Evolutionary conservation across 2,888 invertebrate species (phyloP).

Genomic region (Drosophila infuscata): DNA sequence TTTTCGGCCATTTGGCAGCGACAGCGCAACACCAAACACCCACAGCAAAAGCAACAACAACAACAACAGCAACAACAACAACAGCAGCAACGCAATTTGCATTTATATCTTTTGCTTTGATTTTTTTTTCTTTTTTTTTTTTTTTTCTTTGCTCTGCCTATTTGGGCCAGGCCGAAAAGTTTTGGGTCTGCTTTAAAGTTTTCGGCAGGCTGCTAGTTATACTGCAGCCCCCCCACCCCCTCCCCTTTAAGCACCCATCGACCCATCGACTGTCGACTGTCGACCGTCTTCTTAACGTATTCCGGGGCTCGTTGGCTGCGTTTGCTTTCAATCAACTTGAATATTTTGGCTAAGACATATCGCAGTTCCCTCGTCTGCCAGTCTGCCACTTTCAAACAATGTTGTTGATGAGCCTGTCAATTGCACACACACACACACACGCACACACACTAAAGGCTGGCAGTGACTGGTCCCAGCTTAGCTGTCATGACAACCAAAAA

Average conservation of each 20-base stretch:
- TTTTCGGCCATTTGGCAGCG: constrained; percentile 63
- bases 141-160: constrained; percentile 15
- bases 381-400: constrained; percentile 71
- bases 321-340: constrained; percentile 72
- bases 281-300: constrained; percentile 26
- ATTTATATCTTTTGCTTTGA: constrained; percentile 29
- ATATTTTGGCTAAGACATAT: constrained; percentile 52
- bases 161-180: constrained; percentile 55
- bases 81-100: constrained; percentile 52
- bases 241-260: neutral
- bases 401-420: constrained; percentile 76
- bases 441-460: constrained; percentile 8
- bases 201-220: constrained; percentile 55
- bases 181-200: constrained; percentile 70
- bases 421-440: constrained; percentile 39
- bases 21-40: constrained; percentile 37
- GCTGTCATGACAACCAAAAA: constrained; percentile 52
- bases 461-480: constrained; percentile 39
- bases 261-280: neutral
- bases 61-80: constrained; percentile 38
- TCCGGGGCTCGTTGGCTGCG: constrained; percentile 45
- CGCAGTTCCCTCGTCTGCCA: constrained; percentile 49
- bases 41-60: constrained; percentile 38
- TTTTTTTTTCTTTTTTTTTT: neutral
- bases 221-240: neutral